Conservation (phyloP, 2,797 vertebrate species). For the Salmo trutta region DNA sequence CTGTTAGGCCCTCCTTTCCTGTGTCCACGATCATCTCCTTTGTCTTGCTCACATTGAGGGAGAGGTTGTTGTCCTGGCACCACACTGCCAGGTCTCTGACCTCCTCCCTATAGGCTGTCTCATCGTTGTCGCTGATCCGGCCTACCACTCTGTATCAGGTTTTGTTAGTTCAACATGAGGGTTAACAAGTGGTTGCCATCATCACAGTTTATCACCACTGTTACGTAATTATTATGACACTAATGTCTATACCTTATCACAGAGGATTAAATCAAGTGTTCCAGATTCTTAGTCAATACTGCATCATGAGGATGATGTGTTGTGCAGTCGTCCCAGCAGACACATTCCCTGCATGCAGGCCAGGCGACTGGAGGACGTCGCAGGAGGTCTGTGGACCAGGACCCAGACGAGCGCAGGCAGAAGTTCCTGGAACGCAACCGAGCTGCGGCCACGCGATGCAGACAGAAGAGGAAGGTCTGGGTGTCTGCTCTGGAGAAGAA, state of each 20-base stretch:
- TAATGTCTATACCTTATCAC: background rate
- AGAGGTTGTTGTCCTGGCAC: too few relatives aligned
- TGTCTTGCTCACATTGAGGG: too few relatives aligned
- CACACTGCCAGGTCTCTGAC: too few relatives aligned
- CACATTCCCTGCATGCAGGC: constrained; percentile 75
- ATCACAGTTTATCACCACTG: background rate
- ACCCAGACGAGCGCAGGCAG: constrained; percentile 92
- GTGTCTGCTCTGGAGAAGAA: constrained; percentile 99
- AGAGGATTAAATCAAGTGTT: background rate
- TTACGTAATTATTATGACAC: background rate
- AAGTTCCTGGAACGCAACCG: constrained; percentile 98
- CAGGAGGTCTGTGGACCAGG: constrained; percentile 85
- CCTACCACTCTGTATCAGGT: background rate
- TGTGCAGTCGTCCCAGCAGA: constrained; percentile 75
- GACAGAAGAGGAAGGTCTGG: constrained; percentile 99
- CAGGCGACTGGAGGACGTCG: constrained; percentile 72
- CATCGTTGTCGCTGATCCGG: too few relatives aligned
- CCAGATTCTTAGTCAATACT: background rate
- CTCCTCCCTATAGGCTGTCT: too few relatives aligned
- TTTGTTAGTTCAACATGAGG: background rate
- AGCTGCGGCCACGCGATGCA: constrained; percentile 94
- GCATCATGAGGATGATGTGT: background rate
- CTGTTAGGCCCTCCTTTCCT: too few relatives aligned
- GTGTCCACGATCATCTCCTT: too few relatives aligned
- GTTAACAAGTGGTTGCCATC: background rate